Conservation (phyloP, 37 sponge, comb jelly and placozoan species). For the Dysidea cf. avara region DNA sequence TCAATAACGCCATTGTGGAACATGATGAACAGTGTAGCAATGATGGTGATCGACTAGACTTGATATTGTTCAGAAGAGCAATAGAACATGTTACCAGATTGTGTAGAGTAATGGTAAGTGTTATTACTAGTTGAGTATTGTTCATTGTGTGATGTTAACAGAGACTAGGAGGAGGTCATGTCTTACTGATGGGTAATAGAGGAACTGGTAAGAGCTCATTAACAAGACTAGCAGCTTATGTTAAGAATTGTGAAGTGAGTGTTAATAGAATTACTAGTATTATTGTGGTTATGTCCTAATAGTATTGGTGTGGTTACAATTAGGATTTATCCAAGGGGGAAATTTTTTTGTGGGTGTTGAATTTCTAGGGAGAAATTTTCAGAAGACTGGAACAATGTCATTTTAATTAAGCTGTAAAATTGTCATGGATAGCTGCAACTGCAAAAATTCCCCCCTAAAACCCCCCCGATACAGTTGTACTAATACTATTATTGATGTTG, state of each 20-base stretch:
- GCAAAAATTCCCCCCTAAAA: too few species aligned
- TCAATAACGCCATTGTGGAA: slow-evolving; percentile 9
- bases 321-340: too few species aligned
- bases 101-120: slow-evolving; percentile 58
- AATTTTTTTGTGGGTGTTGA: too few species aligned
- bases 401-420: too few species aligned
- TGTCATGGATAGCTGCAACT: too few species aligned
- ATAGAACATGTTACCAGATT: slow-evolving; percentile 65
- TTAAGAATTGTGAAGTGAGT: slow-evolving; percentile 47
- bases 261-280: not conserved
- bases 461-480: not conserved
- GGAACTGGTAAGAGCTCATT: slow-evolving; percentile 65
- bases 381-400: too few species aligned
- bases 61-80: slow-evolving; percentile 38
- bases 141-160: not conserved
- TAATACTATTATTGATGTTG: not conserved
- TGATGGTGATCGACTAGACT: not conserved
- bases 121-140: not conserved
- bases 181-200: slow-evolving; percentile 38
- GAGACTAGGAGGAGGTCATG: slow-evolving; percentile 50
- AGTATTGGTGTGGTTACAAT: too few species aligned
- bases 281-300: too few species aligned
- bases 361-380: too few species aligned
- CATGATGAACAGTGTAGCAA: not conserved
- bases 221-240: slow-evolving; percentile 41